Conservation (phyloP, 2,888 invertebrate species). For the Hesperia comma region DNA sequence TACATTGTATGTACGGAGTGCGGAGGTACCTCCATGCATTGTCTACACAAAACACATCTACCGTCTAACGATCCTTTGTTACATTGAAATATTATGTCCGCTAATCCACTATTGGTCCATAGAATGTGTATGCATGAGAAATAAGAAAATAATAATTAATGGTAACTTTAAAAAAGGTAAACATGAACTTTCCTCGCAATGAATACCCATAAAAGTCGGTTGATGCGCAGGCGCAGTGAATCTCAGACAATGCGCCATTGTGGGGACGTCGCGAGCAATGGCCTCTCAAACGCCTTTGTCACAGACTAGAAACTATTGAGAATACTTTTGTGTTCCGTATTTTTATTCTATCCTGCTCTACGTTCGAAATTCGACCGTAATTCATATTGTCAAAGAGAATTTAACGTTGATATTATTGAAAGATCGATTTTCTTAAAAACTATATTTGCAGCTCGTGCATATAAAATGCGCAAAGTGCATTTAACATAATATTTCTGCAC, state of each 20-base stretch:
- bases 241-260: conserved; percentile 53
- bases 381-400: too few species aligned
- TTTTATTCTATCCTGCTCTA: neutral
- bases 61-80: conserved; percentile 7
- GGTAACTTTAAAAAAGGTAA: conserved; percentile 13
- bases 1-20: neutral
- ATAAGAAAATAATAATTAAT: neutral
- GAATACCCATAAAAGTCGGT: conserved; percentile 30
- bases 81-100: neutral
- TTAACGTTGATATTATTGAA: too few species aligned
- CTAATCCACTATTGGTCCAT: neutral
- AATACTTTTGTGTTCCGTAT: neutral
- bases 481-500: too few species aligned
- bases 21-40: neutral
- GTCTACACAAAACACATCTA: neutral
- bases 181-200: conserved; percentile 19
- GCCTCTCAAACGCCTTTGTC: conserved; percentile 38
- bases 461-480: too few species aligned
- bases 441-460: too few species aligned
- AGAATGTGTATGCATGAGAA: neutral
- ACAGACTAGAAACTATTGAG: conserved; percentile 23
- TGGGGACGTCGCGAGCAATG: conserved; percentile 42
- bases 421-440: too few species aligned
- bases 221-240: conserved; percentile 34
- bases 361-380: too few species aligned